Evolutionary conservation across 2,113 vertebrate genomes (phyloP).

Genomic region (Glaucidium brasilianum): DNA sequence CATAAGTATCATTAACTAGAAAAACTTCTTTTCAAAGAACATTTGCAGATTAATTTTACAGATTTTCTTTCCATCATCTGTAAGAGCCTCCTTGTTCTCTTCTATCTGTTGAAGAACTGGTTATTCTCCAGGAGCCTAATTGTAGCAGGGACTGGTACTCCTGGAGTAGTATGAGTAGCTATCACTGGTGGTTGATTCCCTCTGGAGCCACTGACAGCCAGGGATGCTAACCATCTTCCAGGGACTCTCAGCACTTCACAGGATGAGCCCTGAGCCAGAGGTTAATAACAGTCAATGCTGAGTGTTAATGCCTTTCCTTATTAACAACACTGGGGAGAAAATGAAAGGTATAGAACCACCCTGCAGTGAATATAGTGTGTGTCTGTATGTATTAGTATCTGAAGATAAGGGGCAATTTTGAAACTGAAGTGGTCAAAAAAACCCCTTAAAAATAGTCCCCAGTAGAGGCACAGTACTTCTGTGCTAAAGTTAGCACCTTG

Average conservation of each 20-base stretch:
- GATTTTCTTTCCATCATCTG: neutral
- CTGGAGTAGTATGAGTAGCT: neutral
- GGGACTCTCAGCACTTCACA: neutral
- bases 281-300: neutral
- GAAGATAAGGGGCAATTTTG: neutral
- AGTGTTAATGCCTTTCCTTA: neutral
- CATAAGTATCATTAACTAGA: neutral
- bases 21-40: neutral
- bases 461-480: neutral
- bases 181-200: neutral
- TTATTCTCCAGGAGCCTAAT: neutral
- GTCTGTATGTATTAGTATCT: neutral
- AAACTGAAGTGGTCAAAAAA: neutral
- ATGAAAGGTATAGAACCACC: neutral
- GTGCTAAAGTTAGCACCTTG: neutral
- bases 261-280: neutral
- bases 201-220: neutral
- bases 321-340: neutral
- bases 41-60: neutral
- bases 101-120: neutral
- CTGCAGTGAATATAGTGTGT: neutral
- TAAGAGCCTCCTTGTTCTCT: neutral
- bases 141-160: neutral
- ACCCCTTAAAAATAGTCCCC: neutral
- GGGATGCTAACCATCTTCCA: neutral